phyloP scores from a whole-genome alignment of 2,113 vertebrate genomes.

The Saguinus midas region DNA sequence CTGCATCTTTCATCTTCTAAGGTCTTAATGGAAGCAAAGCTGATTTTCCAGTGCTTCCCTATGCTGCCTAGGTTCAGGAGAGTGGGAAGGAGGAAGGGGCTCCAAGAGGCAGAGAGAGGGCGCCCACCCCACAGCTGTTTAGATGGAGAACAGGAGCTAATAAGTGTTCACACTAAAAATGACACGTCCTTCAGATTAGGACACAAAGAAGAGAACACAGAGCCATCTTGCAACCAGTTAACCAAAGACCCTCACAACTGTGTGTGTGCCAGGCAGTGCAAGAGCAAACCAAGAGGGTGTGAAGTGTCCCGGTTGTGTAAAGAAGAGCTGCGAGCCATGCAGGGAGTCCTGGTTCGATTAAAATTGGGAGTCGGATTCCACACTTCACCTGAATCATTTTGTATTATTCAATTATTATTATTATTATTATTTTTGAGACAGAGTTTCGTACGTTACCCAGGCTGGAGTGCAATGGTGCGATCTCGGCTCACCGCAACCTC shows the following conservation, averaged over 20 bases:
- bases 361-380: background rate
- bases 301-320: accelerated
- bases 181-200: background rate
- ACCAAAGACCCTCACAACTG: background rate
- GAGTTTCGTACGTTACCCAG: no score
- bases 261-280: background rate
- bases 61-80: background rate
- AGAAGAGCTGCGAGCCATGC: accelerated
- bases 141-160: background rate
- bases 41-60: background rate
- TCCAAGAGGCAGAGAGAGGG: background rate
- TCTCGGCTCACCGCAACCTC: no score
- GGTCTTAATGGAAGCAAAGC: background rate
- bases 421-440: no score
- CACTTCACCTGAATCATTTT: no score
- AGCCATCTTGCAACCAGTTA: background rate
- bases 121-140: background rate
- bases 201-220: background rate
- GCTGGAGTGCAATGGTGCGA: no score
- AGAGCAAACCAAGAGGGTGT: accelerated
- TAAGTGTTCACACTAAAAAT: background rate
- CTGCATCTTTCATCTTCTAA: background rate
- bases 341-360: background rate
- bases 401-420: no score
- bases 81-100: background rate